Conservation (phyloP, 2,888 invertebrate species). For the Lamellibrachia satsuma region DNA sequence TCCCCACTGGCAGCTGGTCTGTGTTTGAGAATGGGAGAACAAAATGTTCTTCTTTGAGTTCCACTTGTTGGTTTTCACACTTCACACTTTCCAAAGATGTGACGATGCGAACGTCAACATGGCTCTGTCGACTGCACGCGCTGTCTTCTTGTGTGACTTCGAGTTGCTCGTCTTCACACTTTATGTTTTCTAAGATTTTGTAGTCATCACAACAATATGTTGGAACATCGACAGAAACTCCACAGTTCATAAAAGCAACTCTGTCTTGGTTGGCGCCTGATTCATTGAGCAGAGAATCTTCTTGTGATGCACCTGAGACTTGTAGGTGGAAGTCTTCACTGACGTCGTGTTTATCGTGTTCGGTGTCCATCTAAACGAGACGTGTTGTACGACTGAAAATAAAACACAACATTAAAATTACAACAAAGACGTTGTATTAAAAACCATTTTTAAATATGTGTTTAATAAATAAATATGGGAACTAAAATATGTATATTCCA, state of each 20-base stretch:
- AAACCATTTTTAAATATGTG: too few species aligned
- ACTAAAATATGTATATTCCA: too few species aligned
- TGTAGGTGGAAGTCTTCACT: not conserved
- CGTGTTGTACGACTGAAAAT: not conserved
- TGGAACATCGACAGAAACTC: not conserved
- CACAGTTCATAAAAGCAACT: not conserved
- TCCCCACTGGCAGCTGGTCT: too few species aligned
- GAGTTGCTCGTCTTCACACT: not conserved
- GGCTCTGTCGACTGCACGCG: not conserved
- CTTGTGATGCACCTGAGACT: not conserved
- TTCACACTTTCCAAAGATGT: not conserved
- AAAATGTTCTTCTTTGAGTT: not conserved
- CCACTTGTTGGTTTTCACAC: not conserved
- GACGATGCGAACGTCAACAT: not conserved
- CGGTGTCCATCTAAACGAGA: not conserved
- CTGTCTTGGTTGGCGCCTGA: not conserved
- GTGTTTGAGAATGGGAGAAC: not conserved
- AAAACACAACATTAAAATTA: not conserved
- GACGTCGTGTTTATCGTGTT: not conserved
- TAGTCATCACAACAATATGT: not conserved
- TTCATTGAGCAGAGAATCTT: not conserved
- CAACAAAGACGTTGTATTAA: too few species aligned
- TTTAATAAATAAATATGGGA: too few species aligned
- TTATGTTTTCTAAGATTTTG: not conserved
- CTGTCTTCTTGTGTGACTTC: not conserved